These are phyloP conservation scores for Tupaia chinensis DNA, from an alignment of 2,113 vertebrate genomes.

Conservation along the genomic window DNA sequence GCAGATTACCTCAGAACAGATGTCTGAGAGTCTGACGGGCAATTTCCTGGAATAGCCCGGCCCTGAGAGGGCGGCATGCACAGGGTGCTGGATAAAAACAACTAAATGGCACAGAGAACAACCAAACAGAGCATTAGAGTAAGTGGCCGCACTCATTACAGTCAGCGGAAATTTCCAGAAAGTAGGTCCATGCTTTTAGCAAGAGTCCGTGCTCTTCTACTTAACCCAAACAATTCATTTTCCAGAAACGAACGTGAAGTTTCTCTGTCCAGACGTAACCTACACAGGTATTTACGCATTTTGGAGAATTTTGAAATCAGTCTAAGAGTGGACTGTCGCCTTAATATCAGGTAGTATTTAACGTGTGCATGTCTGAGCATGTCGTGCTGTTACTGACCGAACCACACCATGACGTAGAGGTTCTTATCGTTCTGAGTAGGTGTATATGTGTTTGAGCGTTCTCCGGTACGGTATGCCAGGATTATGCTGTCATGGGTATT, in stretches of 20 bases:
- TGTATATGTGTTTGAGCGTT: neutral
- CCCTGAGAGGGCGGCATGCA: conserved; percentile 28
- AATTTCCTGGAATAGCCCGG: conserved; percentile 72
- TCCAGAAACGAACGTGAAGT: conserved; percentile 62
- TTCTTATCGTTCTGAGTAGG: neutral
- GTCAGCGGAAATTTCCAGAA: conserved; percentile 70
- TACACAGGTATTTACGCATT: neutral
- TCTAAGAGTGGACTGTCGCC: neutral
- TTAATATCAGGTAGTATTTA: neutral
- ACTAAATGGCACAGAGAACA: conserved; percentile 55
- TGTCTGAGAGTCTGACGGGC: conserved; percentile 28
- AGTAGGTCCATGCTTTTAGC: conserved; percentile 72
- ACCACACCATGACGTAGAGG: neutral
- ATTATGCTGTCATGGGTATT: neutral
- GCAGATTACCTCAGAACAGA: neutral
- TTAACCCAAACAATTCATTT: conserved; percentile 2
- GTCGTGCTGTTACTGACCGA: neutral
- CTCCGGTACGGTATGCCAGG: neutral
- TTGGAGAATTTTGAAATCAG: conserved; percentile 23
- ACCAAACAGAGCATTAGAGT: conserved; percentile 69
- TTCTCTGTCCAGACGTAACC: conserved; percentile 12
- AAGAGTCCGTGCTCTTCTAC: conserved; percentile 36
- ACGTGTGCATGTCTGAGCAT: neutral
- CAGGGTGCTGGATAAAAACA: conserved; percentile 58
- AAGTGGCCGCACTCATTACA: conserved; percentile 66